Evolutionary conservation across 1,140 invertebrate species (phyloP), one percentile per base, ranked within the genome.

Genomic region (Cecropterus lyciades): DNA sequence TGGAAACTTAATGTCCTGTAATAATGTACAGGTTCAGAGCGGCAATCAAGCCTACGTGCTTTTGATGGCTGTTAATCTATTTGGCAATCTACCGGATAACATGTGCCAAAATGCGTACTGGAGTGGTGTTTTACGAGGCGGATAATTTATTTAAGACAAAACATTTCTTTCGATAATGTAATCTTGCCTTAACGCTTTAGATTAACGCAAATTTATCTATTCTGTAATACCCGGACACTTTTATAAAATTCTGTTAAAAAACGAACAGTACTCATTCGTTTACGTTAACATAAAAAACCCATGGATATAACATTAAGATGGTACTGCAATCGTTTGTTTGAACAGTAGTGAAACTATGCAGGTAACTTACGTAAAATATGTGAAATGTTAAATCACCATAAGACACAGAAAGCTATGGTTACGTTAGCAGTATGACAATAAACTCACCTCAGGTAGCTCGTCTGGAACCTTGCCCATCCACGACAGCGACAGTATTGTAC

Each of bases 381-480:
- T 62, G 49, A 49, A 45, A 62, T 62, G 33, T 56, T 43, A 24
- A 62, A 42, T 7, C 57, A 51, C 16, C 59, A 51, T 40, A 45
- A 14, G 17, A 16, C 7, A 9, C 11, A n/a, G n/a, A 13, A 62
- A 37, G 16, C 1, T 51, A 37, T 11, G 14, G 17, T n/a, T 8
- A 37, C n/a, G 16, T 20, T 55, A 11, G 3, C 0, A 30, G 7
- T 53, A 48, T 16, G 10, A 63, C 15, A 30, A 20, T 13, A 55
- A 46, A 24, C 94, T 95, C 93, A 98, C 97, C 95, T 98, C 97
- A 24, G 97, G 97, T 75, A 98, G 94, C 82, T 98, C 97, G 88
- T 99, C 98, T 63, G 98, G 98, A 73, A 99, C 97, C 92, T 99
- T 98, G 72, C 98, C 98, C 98, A 99, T 99, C 98, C 98, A 99